Percentiles rank a stretch among this genome's conserved stretches.
phyloP scores from a whole-genome alignment of 1,140 invertebrate species.

The Meloidogyne chitwoodi region DNA sequence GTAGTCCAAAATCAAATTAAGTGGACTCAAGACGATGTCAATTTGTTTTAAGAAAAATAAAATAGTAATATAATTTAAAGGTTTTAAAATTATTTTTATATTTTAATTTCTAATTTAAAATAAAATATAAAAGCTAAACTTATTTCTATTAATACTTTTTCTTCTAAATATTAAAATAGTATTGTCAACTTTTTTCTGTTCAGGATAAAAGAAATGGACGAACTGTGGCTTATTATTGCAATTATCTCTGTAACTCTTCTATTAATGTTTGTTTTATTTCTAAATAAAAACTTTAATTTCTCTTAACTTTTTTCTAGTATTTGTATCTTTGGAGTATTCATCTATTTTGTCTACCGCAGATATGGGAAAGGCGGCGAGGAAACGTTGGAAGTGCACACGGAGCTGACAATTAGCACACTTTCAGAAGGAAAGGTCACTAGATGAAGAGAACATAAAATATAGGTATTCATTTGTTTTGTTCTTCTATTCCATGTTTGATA shows the following conservation, averaged over 20 bases:
- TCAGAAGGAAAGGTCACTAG: not conserved
- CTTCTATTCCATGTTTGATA: no score
- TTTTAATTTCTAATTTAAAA: no score
- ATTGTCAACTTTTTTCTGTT: not conserved
- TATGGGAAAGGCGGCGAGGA: not conserved
- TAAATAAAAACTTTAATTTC: not conserved
- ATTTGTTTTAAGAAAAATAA: not conserved
- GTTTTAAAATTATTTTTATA: no score
- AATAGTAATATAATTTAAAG: no score
- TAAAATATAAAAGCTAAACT: no score
- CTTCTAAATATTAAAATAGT: not conserved
- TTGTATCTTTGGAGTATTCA: not conserved
- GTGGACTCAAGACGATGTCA: not conserved
- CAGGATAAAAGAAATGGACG: not conserved
- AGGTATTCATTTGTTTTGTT: no score
- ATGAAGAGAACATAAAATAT: not conserved
- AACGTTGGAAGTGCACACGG: not conserved
- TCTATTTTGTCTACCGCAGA: not conserved
- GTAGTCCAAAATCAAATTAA: not conserved
- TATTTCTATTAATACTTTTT: no score
- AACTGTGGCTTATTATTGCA: not conserved
- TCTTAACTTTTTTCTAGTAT: not conserved
- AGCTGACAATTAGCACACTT: not conserved
- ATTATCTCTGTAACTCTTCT: not conserved
- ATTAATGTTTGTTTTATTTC: not conserved